These are phyloP conservation scores for Bothrops jararaca DNA, from an alignment of 2,113 vertebrate species.

Conservation along the genomic window DNA sequence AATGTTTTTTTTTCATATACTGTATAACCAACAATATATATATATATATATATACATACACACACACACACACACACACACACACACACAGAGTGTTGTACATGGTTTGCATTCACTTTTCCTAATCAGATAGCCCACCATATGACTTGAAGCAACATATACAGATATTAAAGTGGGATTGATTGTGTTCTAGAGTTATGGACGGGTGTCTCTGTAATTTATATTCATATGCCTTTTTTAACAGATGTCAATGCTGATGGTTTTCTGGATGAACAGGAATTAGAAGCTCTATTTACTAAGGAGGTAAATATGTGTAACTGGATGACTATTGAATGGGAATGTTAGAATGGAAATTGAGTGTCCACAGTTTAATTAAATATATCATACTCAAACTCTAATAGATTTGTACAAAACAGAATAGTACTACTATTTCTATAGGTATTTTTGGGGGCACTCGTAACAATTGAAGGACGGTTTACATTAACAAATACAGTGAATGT, in stretches of 20 bases:
- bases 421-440: background rate
- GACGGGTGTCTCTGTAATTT: conserved; percentile 24
- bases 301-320: conserved; percentile 77
- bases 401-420: background rate
- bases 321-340: background rate
- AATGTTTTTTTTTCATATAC: background rate
- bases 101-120: background rate
- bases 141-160: background rate
- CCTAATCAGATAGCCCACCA: background rate
- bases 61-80: no score
- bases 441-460: background rate
- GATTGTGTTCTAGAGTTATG: conserved; percentile 3
- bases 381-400: background rate
- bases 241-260: conserved; percentile 92
- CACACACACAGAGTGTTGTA: background rate
- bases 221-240: conserved; percentile 50
- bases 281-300: conserved; percentile 95
- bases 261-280: conserved; percentile 93
- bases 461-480: background rate
- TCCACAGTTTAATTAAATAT: background rate
- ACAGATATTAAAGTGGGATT: background rate
- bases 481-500: background rate
- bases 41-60: no score
- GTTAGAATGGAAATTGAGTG: background rate
- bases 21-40: no score